phyloP scores from a whole-genome alignment of 2,113 vertebrate species.

The Corvus moneduloides region DNA sequence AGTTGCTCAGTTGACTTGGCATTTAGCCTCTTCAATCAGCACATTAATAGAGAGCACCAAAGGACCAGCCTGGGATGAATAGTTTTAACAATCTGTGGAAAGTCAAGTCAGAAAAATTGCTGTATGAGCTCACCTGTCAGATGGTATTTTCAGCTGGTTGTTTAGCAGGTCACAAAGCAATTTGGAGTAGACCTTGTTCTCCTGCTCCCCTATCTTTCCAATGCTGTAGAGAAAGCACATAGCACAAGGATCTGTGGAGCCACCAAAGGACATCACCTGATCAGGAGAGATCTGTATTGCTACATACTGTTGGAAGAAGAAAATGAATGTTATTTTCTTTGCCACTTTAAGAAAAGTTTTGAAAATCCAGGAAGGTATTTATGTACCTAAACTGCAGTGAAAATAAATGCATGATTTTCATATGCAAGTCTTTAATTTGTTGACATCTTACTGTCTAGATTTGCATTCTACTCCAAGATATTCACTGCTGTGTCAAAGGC shows the following conservation, averaged over 20 bases:
- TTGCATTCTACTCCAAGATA: neutral
- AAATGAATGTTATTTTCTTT: neutral
- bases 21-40: neutral
- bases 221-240: constrained; percentile 83
- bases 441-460: neutral
- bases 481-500: neutral
- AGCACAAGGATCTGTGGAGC: constrained; percentile 80
- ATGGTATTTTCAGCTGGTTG: constrained; percentile 78
- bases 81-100: neutral
- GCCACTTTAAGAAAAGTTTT: neutral
- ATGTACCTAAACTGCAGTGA: neutral
- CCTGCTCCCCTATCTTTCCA: constrained; percentile 76
- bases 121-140: constrained; percentile 72
- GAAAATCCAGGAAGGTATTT: neutral
- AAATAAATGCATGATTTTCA: neutral
- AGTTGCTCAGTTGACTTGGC: neutral
- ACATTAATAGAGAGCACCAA: neutral
- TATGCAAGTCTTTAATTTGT: neutral
- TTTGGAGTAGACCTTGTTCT: constrained; percentile 82
- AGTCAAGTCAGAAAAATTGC: neutral
- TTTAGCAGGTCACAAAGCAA: constrained; percentile 81
- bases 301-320: constrained; percentile 74
- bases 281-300: constrained; percentile 80
- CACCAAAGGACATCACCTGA: constrained; percentile 84
- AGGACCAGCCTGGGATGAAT: neutral